These are phyloP conservation scores for Synanthedon tipuliformis DNA, from an alignment of 2,888 invertebrate genomes.

Conservation along the genomic window DNA sequence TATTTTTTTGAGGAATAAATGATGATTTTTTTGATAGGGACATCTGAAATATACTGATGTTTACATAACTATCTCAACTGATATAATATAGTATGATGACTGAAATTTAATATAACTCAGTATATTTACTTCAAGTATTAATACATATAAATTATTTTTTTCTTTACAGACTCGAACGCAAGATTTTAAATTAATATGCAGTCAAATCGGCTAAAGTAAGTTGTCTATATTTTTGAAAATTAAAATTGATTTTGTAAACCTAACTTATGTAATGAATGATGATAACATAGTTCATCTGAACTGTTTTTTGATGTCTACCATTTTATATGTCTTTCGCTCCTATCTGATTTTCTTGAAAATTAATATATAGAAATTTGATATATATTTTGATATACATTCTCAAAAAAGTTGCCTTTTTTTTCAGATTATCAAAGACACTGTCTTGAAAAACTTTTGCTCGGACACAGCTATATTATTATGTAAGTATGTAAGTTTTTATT, in stretches of 20 bases:
- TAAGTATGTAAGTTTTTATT: too few relatives aligned
- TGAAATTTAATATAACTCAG: not conserved
- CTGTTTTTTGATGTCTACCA: conserved; percentile 27
- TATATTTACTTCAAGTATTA: not conserved
- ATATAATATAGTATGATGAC: conserved; percentile 6
- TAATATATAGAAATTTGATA: too few relatives aligned
- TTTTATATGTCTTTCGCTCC: conserved; percentile 60
- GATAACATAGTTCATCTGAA: conserved; percentile 37
- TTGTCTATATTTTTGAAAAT: too few relatives aligned
- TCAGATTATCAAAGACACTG: too few relatives aligned
- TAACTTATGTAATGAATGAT: not conserved
- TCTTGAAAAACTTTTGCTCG: too few relatives aligned
- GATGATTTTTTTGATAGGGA: conserved; percentile 57
- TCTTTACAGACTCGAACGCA: not conserved
- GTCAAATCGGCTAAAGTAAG: too few relatives aligned
- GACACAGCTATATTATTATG: too few relatives aligned
- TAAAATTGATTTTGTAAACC: too few relatives aligned
- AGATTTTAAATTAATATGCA: too few relatives aligned
- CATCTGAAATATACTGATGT: conserved; percentile 53
- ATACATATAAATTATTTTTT: not conserved
- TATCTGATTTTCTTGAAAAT: conserved; percentile 44
- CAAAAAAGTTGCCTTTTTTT: too few relatives aligned
- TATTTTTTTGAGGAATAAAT: too few relatives aligned
- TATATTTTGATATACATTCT: too few relatives aligned
- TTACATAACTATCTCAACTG: conserved; percentile 47